Base-by-base conservation (phyloP, 1,140 invertebrate genomes). In the Bombus picipes region DNA sequence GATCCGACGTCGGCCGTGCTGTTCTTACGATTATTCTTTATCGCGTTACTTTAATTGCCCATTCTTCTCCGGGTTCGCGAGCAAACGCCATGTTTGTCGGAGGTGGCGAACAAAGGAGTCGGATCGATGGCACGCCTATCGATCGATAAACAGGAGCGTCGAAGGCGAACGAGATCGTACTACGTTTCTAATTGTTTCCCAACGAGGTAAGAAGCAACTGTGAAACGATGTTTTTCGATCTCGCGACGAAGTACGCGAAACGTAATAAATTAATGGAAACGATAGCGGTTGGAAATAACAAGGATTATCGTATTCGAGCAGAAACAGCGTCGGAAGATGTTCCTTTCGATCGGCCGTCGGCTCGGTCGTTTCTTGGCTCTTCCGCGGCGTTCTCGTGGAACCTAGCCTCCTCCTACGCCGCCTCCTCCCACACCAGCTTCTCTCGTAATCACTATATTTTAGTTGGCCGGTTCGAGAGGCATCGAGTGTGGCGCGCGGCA, bases 401-500 rank as follows among this genome's bases (percentile, higher is more conserved):
- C 66, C 74, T 37, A 81, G 81, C 85, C 86, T 88, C 83, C 81
- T 89, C 78, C 87, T 87, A 66, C 85, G 72, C 79, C 71, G 59
- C 47, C 76, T 66, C 85, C 88, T 83, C 84, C 87, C 83, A 88
- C 83, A 85, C 66, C 79, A 66, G 53, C 65, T 65, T 70, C 82
- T 57, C 75, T 72, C 80, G 90, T 93, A 94, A 94, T 93, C 92
- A 92, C 93, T 93, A 92, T 94, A 94, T 93, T 94, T 94, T 92
- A 92, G 89, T 90, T 83, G 85, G 85, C 90, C 59, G 85, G 89
- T 87, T 80, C 81, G 89, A 85, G 89, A 91, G 92, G 91, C 92
- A 92, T 92, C 87, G 92, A 90, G 83, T 90, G 87, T 92, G 86
- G 88, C 88, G 91, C 88, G 87, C 88, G 88, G 87, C 91, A 88